Evolutionary conservation across 1,140 invertebrate genomes (phyloP).

Genomic region (Orchesella cincta): DNA sequence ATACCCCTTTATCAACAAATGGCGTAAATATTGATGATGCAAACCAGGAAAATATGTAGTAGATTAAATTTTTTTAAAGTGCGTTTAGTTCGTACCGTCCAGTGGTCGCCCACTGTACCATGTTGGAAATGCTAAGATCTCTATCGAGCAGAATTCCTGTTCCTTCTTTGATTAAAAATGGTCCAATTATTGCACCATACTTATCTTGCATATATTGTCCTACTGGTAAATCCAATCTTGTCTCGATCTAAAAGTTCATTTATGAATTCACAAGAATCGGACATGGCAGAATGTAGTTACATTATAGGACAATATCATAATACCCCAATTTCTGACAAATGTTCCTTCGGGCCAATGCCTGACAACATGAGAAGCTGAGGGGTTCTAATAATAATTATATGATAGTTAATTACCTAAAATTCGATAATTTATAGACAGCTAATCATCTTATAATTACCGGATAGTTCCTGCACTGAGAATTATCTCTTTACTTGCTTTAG

Average conservation of each 20-base stretch:
- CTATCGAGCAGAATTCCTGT: slow-evolving; percentile 8
- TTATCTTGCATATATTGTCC: slow-evolving; percentile 37
- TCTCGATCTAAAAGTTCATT: slow-evolving; percentile 21
- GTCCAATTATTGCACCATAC: slow-evolving; percentile 32
- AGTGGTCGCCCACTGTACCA: not conserved
- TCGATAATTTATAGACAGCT: no score
- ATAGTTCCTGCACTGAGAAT: slow-evolving; percentile 39
- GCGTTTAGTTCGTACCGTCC: not conserved
- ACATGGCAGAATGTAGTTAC: no score
- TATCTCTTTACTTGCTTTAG: slow-evolving; percentile 34
- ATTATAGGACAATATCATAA: no score
- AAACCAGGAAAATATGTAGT: no score
- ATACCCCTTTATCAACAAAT: not conserved
- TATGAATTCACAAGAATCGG: not conserved
- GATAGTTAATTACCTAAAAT: no score
- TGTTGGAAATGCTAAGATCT: not conserved
- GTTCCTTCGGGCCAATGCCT: slow-evolving; percentile 55
- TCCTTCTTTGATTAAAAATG: slow-evolving; percentile 27
- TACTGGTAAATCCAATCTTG: slow-evolving; percentile 25
- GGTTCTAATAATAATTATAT: no score
- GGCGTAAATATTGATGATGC: no score
- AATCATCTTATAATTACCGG: no score
- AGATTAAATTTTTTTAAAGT: no score
- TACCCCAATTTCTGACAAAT: slow-evolving; percentile 50
- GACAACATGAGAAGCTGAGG: slow-evolving; percentile 59